Base-by-base conservation (phyloP, 2,888 invertebrate species). In the Seira musarum region DNA sequence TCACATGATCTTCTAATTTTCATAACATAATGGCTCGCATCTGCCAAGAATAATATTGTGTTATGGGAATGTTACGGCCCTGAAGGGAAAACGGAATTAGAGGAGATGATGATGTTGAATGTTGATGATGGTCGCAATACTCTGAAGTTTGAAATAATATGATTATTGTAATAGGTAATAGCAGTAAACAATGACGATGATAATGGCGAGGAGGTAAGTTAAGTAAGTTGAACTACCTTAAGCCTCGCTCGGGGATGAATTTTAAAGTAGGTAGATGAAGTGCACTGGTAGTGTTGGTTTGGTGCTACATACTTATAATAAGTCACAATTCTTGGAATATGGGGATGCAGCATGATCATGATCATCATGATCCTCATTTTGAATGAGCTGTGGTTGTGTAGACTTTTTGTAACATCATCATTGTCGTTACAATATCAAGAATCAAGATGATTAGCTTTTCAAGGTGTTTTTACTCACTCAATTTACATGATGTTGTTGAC, bases 361-460 rank as follows among this genome's bases (percentile, higher is more conserved):
- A 30, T 8, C 8, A 30, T 30, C n/a, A 30, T 30, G 30, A 8
- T n/a, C n/a, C 30, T 30, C 8, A 30, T 2, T 8, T 30, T 2
- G 30, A 5, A 5, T 30, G 30, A 5, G 8, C 8, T 30, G 2
- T 30, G 30, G 2, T 5, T 30, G 30, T 8, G 8, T 30, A 8
- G 2, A 30, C 8, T 30, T 30, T 63, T 64, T 69, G 76, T 76
- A 76, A 64, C 65, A 70, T 60, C 30, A 30, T 30, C 30, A 30
- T 30, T n/a, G n/a, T n/a, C n/a, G n/a, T n/a, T n/a, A 30, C 8
- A 30, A 30, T 30, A 30, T 30, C 30, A 30, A 30, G 30, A 30
- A 70, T 70, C 77, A 77, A 77, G 77, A 77, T 77, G 77, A 77
- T 77, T 77, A 77, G 70, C 77, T 77, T 30, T 77, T 77, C 77